phyloP scores from a whole-genome alignment of 2,888 invertebrate genomes.

The Notodonta ziczac region DNA sequence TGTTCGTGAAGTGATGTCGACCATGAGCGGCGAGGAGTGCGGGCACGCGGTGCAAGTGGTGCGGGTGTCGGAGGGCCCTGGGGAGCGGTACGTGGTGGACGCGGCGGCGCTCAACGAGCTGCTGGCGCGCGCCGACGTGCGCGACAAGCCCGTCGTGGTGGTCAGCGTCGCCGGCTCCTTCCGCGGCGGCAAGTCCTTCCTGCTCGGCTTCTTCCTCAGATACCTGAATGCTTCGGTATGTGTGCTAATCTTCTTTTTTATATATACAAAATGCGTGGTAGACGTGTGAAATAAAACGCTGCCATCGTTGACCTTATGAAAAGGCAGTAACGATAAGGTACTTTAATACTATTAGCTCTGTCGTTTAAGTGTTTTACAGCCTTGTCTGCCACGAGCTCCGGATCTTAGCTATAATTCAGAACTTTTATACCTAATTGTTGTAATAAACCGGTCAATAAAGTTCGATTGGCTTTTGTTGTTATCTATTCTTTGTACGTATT shows the following conservation, averaged over 20 bases:
- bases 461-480: no score
- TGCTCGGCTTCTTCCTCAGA: conserved; percentile 54
- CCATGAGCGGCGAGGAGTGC: conserved; percentile 14
- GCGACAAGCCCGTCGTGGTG: conserved; percentile 45
- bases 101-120: conserved; percentile 35
- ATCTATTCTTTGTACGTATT: no score
- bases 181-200: conserved; percentile 57
- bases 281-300: no score
- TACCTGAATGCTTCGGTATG: conserved; percentile 48
- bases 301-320: no score
- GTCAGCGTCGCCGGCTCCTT: conserved; percentile 55
- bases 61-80: conserved; percentile 26
- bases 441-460: no score
- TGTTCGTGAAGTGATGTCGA: neutral
- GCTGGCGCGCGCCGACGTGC: conserved; percentile 34
- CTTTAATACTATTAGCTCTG: no score
- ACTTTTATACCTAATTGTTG: no score
- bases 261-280: no score
- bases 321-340: no score
- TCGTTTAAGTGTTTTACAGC: no score
- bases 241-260: neutral
- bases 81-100: conserved; percentile 35
- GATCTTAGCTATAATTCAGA: no score
- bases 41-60: conserved; percentile 40
- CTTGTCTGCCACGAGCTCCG: no score